A percentile compares a stretch with the other conserved stretches of the same genome.
phyloP scores from a whole-genome alignment of 2,888 invertebrate genomes.

The Callosobruchus maculatus region DNA sequence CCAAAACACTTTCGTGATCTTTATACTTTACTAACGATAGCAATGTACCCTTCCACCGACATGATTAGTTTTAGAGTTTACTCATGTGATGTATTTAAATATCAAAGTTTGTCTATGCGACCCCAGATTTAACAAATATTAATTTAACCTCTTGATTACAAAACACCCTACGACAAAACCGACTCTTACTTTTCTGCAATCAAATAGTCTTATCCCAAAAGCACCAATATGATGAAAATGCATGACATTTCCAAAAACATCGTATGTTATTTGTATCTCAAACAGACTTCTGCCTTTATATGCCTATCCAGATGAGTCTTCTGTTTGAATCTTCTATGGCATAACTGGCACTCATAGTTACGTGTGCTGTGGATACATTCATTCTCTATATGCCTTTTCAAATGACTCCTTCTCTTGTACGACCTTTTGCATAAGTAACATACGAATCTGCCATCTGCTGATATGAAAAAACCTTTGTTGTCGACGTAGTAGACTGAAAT shows the following conservation, averaged over 20 bases:
- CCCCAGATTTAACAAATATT: too few species aligned
- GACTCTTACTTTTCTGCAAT: too few species aligned
- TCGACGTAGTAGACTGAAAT: not conserved
- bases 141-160: too few species aligned
- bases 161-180: too few species aligned
- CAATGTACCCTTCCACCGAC: too few species aligned
- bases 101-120: too few species aligned
- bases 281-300: not conserved
- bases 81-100: too few species aligned
- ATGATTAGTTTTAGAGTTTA: too few species aligned
- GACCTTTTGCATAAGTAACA: constrained; percentile 4
- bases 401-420: constrained; percentile 56
- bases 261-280: not conserved
- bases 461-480: not conserved
- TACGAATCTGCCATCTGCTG: not conserved
- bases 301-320: constrained; percentile 25
- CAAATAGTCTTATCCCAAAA: too few species aligned
- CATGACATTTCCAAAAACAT: not conserved
- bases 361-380: constrained; percentile 48
- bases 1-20: too few species aligned
- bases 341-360: constrained; percentile 33
- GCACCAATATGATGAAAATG: not conserved
- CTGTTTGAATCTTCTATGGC: constrained; percentile 22
- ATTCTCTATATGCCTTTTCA: constrained; percentile 47
- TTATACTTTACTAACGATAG: too few species aligned